phyloP scores from a whole-genome alignment of 2,888 invertebrate species.

The Melanostoma scalare region DNA sequence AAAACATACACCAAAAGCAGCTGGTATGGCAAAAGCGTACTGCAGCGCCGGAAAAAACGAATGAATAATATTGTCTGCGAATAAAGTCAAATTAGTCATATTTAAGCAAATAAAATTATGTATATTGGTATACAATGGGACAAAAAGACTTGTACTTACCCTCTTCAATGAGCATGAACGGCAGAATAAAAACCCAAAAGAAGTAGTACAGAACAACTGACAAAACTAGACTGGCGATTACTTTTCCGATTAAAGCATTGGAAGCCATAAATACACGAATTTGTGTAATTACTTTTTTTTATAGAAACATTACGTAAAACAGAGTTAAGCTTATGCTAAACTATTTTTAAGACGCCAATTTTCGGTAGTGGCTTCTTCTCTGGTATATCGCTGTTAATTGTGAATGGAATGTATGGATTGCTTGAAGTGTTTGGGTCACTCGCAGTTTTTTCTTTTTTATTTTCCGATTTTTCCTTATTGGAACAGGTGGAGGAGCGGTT shows the following conservation, averaged over 20 bases:
- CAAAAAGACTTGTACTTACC: slow-evolving; percentile 80
- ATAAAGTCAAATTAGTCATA: slow-evolving; percentile 60
- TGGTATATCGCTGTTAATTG: slow-evolving; percentile 12
- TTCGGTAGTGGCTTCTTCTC: neutral
- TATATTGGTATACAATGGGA: slow-evolving; percentile 47
- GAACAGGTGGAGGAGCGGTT: slow-evolving; percentile 48
- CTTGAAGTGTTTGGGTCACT: slow-evolving; percentile 3
- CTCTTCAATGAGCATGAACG: slow-evolving; percentile 86
- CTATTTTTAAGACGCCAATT: neutral
- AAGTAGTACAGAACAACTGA: slow-evolving; percentile 84
- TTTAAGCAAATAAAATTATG: slow-evolving; percentile 15
- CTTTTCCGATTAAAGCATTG: slow-evolving; percentile 85
- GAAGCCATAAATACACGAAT: slow-evolving; percentile 83
- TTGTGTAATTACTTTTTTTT: slow-evolving; percentile 29
- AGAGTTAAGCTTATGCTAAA: slow-evolving; percentile 22
- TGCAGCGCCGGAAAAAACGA: slow-evolving; percentile 83
- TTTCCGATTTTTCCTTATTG: neutral
- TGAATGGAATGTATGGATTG: slow-evolving; percentile 37
- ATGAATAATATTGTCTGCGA: slow-evolving; percentile 83
- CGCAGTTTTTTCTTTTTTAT: neutral
- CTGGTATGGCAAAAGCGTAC: slow-evolving; percentile 85
- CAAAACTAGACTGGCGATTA: slow-evolving; percentile 83
- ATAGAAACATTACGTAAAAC: slow-evolving; percentile 62
- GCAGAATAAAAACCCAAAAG: slow-evolving; percentile 87
- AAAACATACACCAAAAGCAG: slow-evolving; percentile 85